Evolutionary conservation across 1,140 invertebrate species (phyloP).

Genomic region (Hylyphantes graminicola): DNA sequence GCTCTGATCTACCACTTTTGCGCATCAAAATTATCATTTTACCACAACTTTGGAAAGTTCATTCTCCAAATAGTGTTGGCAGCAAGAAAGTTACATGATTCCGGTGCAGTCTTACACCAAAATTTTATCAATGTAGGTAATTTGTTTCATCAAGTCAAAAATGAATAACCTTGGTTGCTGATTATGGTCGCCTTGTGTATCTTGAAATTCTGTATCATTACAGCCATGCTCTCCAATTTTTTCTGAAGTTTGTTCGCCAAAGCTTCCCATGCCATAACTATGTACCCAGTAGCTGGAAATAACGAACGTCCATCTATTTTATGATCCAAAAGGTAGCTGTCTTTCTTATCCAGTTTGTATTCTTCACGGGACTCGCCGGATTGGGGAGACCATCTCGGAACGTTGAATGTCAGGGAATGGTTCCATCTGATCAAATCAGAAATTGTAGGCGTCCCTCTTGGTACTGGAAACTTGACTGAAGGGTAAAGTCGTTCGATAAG

Average conservation of each 20-base stretch:
- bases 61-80: no score
- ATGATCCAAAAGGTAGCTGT: constrained; percentile 86
- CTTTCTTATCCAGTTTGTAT: constrained; percentile 76
- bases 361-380: constrained; percentile 65
- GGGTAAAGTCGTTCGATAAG: constrained; percentile 80
- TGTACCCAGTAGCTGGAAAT: constrained; percentile 94
- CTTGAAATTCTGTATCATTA: constrained; percentile 70
- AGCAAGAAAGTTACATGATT: no score
- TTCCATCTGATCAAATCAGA: constrained; percentile 89
- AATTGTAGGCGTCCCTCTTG: constrained; percentile 88
- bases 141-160: background rate
- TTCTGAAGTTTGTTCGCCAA: constrained; percentile 72
- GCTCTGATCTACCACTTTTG: no score
- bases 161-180: background rate
- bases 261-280: constrained; percentile 91
- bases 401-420: constrained; percentile 82
- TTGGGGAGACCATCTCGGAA: constrained; percentile 74
- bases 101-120: background rate
- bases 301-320: constrained; percentile 92
- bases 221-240: constrained; percentile 73
- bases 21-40: no score
- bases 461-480: constrained; percentile 83
- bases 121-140: background rate
- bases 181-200: background rate
- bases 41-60: no score